phyloP scores from a whole-genome alignment of 1,140 invertebrate genomes.

The Papilio helenus region DNA sequence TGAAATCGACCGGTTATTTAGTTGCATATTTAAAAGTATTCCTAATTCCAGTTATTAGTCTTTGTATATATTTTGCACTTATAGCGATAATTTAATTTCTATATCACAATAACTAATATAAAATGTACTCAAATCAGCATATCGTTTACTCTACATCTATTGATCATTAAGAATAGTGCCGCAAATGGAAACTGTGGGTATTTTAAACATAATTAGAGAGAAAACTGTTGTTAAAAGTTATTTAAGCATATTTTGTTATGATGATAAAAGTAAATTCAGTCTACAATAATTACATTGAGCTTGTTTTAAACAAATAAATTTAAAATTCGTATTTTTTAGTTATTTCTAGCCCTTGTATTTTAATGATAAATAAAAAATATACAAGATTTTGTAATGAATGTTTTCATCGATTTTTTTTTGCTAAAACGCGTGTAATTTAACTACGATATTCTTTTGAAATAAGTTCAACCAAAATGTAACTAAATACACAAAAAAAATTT shows the following conservation, averaged over 20 bases:
- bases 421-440: background rate
- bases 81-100: slow-evolving; percentile 19
- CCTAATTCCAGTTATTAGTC: slow-evolving; percentile 11
- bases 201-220: background rate
- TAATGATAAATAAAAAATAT: background rate
- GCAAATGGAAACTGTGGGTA: background rate
- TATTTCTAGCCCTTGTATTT: slow-evolving; percentile 7
- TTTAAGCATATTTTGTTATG: background rate
- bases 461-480: background rate
- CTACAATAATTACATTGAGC: slow-evolving; percentile 20
- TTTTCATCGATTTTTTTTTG: background rate
- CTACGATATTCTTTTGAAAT: background rate
- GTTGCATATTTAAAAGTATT: background rate
- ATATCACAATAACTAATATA: slow-evolving; percentile 28
- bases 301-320: slow-evolving; percentile 1
- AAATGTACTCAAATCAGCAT: slow-evolving; percentile 25
- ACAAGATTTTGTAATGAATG: background rate
- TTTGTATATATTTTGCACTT: slow-evolving; percentile 10
- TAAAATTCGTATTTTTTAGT: slow-evolving; percentile 20
- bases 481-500: background rate
- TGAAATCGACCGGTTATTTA: background rate
- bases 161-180: slow-evolving; percentile 15
- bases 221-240: background rate
- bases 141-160: background rate
- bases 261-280: slow-evolving; percentile 14